phyloP scores from a whole-genome alignment of 2,797 vertebrate genomes.

The Antennarius maculatus region DNA sequence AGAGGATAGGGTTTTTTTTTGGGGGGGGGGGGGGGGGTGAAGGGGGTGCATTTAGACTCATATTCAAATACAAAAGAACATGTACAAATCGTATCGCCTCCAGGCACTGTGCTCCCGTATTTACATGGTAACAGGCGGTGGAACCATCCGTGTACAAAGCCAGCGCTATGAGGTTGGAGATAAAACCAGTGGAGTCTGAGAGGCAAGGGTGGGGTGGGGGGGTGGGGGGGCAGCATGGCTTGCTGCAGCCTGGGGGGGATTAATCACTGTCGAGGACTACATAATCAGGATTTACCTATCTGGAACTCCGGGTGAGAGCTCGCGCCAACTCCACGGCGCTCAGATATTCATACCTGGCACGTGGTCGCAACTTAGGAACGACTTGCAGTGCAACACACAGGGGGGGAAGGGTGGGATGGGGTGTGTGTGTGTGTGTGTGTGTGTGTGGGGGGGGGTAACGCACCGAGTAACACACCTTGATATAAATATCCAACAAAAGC shows the following conservation, averaged over 20 bases:
- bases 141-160: conserved; percentile 66
- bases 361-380: conserved; percentile 4
- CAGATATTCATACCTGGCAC: conserved; percentile 32
- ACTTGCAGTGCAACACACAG: too few species aligned
- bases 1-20: neutral
- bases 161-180: conserved; percentile 44
- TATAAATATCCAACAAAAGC: conserved; percentile 30
- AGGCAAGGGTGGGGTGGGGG: conserved; percentile 19
- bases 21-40: neutral
- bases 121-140: conserved; percentile 69
- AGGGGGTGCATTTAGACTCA: conserved; percentile 47
- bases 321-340: conserved; percentile 16
- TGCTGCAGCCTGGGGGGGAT: conserved; percentile 57
- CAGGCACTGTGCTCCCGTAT: conserved; percentile 77
- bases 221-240: conserved; percentile 37
- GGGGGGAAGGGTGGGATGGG: too few species aligned
- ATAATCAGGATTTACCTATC: conserved; percentile 56
- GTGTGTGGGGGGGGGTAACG: neutral
- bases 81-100: conserved; percentile 77
- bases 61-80: conserved; percentile 82
- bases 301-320: conserved; percentile 29
- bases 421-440: too few species aligned
- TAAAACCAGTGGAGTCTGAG: conserved; percentile 52
- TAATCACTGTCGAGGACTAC: conserved; percentile 61
- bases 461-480: neutral